Base-by-base conservation (phyloP, 2,797 vertebrate species). In the Lophotriccus pileatus region DNA sequence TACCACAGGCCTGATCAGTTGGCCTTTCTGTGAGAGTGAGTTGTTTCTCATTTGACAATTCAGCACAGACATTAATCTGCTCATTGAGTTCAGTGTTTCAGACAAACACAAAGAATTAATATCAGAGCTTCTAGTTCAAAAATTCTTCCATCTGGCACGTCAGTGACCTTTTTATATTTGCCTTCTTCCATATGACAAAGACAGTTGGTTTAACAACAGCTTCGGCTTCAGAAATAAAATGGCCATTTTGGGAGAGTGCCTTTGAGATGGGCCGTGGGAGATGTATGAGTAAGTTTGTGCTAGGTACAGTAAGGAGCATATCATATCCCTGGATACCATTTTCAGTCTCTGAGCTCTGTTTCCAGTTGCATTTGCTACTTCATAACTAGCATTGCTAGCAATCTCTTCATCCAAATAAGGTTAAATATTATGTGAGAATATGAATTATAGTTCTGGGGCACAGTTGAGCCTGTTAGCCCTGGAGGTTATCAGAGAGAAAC, bases 131-230 rank as follows among this genome's bases (percentile, higher is more conserved):
- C 80, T 89, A 91, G 89, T 92, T 94, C 53, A 95, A 74, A 91
- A 94, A 87, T 77, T 81, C 76, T 88, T 92, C 91, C 89, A 95
- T 96, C 93, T 94, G 94, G 89, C 91, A 88, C 91, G 90, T 89
- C 73, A 82, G 80, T 87, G 94, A 96, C 92, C 95, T 96, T 96
- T 95, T 90, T 84, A 17, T 95, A 79, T 96, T 97, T 58, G 47
- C 49, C 53, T 87, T 82, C 85, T 93, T 90, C 89, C 93, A 50
- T 84, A 88, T 94, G 92, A 92, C 91, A 94, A 13, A 92, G 92
- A 86, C 94, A 94, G 79, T 92, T 95, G 94, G 91, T 77, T 91
- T 92, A 93, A 78, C 82, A 89, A 93, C 89, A 92, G 79, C 84
- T 87, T 86, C 0, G 4, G 53, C 43, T 91, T 90, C 6, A 79